Percentiles rank a stretch among this genome's conserved stretches.
Conservation (phyloP, 2,113 vertebrate genomes). For the Anoplopoma fimbria region DNA sequence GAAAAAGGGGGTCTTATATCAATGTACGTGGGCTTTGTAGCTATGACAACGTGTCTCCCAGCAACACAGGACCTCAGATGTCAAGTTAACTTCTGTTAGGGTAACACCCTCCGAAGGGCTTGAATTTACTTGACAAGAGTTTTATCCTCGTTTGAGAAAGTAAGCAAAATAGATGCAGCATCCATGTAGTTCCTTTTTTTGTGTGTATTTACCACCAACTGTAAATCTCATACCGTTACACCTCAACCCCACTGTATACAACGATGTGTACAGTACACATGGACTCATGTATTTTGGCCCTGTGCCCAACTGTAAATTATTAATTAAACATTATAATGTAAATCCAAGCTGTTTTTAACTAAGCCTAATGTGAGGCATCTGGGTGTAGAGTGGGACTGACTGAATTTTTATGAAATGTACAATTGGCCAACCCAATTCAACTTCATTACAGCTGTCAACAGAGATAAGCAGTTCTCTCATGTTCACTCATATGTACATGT, state of each 20-base stretch:
- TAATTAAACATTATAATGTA: conserved; percentile 14
- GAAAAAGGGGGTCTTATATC: neutral
- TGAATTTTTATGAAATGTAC: conserved; percentile 43
- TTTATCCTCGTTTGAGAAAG: neutral
- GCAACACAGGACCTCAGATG: neutral
- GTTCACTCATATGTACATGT: conserved; percentile 61
- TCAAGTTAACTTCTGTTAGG: neutral
- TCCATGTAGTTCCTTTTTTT: neutral
- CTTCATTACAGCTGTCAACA: conserved; percentile 70
- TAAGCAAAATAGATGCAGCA: neutral
- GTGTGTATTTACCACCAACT: neutral
- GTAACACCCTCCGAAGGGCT: neutral
- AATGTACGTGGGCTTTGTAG: neutral
- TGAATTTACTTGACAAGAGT: neutral
- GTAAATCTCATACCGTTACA: neutral
- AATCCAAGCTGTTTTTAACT: conserved; percentile 25
- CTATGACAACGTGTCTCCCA: neutral
- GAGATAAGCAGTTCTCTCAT: conserved; percentile 74
- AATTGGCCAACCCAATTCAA: conserved; percentile 49
- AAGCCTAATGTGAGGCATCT: conserved; percentile 6
- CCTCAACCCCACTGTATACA: neutral
- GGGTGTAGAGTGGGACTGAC: neutral
- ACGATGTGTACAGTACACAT: neutral
- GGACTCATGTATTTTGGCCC: neutral
- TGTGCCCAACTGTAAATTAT: conserved; percentile 7